Conservation (phyloP, 2,797 vertebrate species). For the Acipenser ruthenus region DNA sequence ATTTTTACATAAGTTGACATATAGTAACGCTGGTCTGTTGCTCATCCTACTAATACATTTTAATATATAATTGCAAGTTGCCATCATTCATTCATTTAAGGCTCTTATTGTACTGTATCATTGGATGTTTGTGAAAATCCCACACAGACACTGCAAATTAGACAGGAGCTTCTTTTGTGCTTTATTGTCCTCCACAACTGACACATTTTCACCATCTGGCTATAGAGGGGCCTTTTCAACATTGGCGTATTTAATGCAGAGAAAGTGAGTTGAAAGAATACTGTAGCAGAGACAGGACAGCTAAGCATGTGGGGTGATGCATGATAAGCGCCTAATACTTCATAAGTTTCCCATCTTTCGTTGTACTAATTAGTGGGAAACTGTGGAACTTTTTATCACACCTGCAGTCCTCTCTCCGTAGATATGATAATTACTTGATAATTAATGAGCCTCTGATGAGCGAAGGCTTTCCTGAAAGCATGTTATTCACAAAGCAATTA, state of each 20-base stretch:
- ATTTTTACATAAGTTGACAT: too few relatives aligned
- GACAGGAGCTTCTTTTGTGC: constrained; percentile 38
- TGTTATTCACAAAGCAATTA: constrained; percentile 58
- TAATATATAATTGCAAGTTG: constrained; percentile 8
- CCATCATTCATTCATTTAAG: constrained; percentile 14
- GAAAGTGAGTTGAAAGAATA: neutral
- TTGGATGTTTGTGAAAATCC: constrained; percentile 19
- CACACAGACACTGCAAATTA: constrained; percentile 17
- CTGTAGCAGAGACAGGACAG: neutral
- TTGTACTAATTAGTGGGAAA: neutral
- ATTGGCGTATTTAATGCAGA: neutral
- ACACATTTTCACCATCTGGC: neutral
- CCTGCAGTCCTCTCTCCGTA: constrained; percentile 47
- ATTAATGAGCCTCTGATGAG: constrained; percentile 67
- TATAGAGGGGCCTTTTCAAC: too few relatives aligned
- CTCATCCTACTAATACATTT: constrained; percentile 3
- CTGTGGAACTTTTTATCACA: constrained; percentile 36
- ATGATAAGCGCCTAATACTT: neutral
- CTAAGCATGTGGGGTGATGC: neutral
- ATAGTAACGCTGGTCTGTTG: too few relatives aligned
- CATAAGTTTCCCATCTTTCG: neutral
- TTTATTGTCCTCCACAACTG: constrained; percentile 21
- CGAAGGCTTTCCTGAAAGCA: constrained; percentile 47
- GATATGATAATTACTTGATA: constrained; percentile 64
- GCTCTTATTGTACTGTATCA: constrained; percentile 12